Evolutionary conservation across 2,888 invertebrate genomes (phyloP), one percentile per base, ranked within the genome.

Genomic region (Cephus spinipes): DNA sequence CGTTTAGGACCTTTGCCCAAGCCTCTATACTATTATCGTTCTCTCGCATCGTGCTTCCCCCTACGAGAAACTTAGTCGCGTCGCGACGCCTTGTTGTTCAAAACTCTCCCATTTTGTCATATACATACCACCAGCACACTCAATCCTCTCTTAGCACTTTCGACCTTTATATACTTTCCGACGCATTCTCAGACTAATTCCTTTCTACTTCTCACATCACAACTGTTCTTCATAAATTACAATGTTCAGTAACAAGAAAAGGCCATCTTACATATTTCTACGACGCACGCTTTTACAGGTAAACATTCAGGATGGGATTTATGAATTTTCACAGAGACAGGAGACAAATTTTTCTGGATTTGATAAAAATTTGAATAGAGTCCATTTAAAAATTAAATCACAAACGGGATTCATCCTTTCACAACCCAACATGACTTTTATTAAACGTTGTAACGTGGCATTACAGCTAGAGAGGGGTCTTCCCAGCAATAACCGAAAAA

Each of bases 341-440:
- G 23, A 55, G 9, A 55, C 23, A 23, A 55, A 9, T 9, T 55
- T 55, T 2, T 2, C 9, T 55, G 55, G 23, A 55, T 55, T 55
- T 23, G 23, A 55, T 55, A 23, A 2, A 55, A 55, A 23, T 55
- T 23, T 23, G 55, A 55, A 55, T 55, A 23, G 1, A 9, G 1
- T 55, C 0, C 9, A 55, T 55, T 55, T 15, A 55, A 55, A 55
- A 55, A 9, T 55, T 55, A 55, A 55, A 55, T 23, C 23, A 23
- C 55, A 55, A 55, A 55, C 9, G 23, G 23, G 2, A 55, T 55
- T 55, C 55, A 55, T 55, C 55, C 23, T 55, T 69, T 76, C 69
- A 79, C 80, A 75, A 80, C 9, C 76, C 69, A 79, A 36, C 69
- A 68, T 79, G 79, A 82, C 80, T 85, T 85, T 85, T 84, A 83